Evolutionary conservation across 2,888 invertebrate species (phyloP), one percentile per base, ranked within the genome.

Genomic region (Julus scanicus): DNA sequence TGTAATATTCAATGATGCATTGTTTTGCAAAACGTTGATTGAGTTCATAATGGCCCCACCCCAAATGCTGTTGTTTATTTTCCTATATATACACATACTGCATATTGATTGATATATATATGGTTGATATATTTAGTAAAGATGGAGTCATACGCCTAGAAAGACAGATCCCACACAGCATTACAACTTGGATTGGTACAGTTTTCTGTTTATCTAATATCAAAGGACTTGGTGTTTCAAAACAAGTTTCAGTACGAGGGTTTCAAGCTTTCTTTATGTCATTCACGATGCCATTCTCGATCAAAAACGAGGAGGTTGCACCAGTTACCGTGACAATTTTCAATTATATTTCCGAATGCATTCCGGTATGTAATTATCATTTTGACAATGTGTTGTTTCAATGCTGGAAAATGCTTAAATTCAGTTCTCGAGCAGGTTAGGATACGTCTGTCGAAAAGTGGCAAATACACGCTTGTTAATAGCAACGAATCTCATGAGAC

Each of bases 191-290:
- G 86, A 44, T 49, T 44, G 86, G 86, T 48, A 86, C n/a, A 48
- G 17, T 5, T 17, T 86, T 40, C 29, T 86, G 86, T 44, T 17
- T 49, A 1, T 86, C 86, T 20, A 4, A 20, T 20, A 44, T 17
- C 15, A 86, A n/a, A 37, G 86, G 86, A 48, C 20, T 86, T 17
- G 86, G 86, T n/a, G n/a, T 86, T 17, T 39, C 86, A 11, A n/a
- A 44, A 11, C 17, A 29, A 17, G 29, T 29, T 20, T 86, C 86
- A 44, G 4, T 86, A 17, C 20, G 17, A 44, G n/a, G 37, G 11
- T 86, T 86, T 86, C 86, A 86, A 29, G 48, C 86, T 13, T 86
- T 86, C 48, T 86, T 86, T 86, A n/a, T 86, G 9, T 86, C 86
- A 1, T 86, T 20, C 40, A 40, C 86, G 0, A 86, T 86, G 86